Base-by-base conservation (phyloP, 2,113 vertebrate species). In the Zosterops japonicus region DNA sequence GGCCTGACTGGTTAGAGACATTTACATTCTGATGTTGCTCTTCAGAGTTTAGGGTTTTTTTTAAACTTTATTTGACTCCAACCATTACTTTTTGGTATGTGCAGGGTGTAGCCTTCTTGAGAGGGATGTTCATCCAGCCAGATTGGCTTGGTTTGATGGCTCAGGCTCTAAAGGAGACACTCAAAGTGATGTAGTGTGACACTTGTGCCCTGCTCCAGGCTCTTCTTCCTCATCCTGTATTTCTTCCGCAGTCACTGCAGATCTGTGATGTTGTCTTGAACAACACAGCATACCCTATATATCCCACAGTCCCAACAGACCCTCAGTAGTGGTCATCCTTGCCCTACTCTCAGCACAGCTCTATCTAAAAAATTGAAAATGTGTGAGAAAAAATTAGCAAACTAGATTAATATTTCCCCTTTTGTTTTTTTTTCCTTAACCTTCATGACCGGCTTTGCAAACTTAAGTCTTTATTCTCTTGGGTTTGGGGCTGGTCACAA, bases 391-490 rank as follows among this genome's bases (percentile, higher is more conserved):
- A 87, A 59, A 25, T 19, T 19, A 89, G 27, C 4, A 6, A 83
- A 52, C 6, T 35, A 67, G 8, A 69, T 84, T 52, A 65, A 42
- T 50, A 28, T 60, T 42, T 17, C 3, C 4, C 21, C 21, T 23
- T 20, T 18, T 11, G 36, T 19, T 57, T 42, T 23, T 11, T 52
- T 49, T 25, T 39, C n/a, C n/a, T 33, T 33, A 14, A 33, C 21
- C 31, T n/a, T 12, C 39, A 82, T 57, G 52, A 52, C 53, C 18
- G 15, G 24, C 42, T 94, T 93, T 95, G 83, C 86, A 93, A 79
- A 89, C 25, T 83, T 83, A 89, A 94, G 41, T 91, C 31, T 79
- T 88, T 86, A 83, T 83, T 93, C 94, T 95, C 91, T 68, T 75
- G 93, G 56, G 88, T 41, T 55, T 65, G n/a, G 28, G 44, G 29